These are phyloP conservation scores for Astropecten irregularis DNA, from an alignment of 53 echinoderm and acorn worm genomes.

Conservation along the genomic window DNA sequence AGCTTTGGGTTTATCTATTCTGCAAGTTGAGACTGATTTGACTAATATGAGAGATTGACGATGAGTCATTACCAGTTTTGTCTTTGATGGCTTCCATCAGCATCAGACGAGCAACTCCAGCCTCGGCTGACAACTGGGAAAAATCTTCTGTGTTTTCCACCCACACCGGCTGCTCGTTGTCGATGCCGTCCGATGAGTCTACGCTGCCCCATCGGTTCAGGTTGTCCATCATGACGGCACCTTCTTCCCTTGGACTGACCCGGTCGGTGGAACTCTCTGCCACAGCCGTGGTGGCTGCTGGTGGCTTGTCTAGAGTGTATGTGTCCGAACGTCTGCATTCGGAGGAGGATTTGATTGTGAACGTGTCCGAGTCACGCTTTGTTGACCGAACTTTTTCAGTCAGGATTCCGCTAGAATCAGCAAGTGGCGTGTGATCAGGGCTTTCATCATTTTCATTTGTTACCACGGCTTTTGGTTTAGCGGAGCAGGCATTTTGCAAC, in stretches of 20 bases:
- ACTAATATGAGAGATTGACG: too few species aligned
- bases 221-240: not conserved
- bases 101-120: not conserved
- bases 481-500: too few species aligned
- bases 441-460: too few species aligned
- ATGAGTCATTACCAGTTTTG: conserved; percentile 30
- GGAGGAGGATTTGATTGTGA: conserved; percentile 19
- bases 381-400: not conserved
- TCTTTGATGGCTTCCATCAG: conserved; percentile 30
- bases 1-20: too few species aligned
- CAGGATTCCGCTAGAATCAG: not conserved
- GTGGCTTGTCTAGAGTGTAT: conserved; percentile 32
- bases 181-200: conserved; percentile 38
- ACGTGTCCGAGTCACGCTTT: conserved; percentile 38
- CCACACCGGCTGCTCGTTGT: conserved; percentile 27
- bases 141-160: conserved; percentile 58
- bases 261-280: not conserved
- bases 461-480: too few species aligned
- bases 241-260: not conserved
- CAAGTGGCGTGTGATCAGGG: not conserved
- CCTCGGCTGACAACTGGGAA: conserved; percentile 22
- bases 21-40: too few species aligned
- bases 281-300: not conserved
- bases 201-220: conserved; percentile 18
- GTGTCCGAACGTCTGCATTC: conserved; percentile 29